Percentiles rank a stretch among this genome's conserved stretches.
Conservation (phyloP, 2,888 invertebrate species). For the Thymelicus sylvestris region DNA sequence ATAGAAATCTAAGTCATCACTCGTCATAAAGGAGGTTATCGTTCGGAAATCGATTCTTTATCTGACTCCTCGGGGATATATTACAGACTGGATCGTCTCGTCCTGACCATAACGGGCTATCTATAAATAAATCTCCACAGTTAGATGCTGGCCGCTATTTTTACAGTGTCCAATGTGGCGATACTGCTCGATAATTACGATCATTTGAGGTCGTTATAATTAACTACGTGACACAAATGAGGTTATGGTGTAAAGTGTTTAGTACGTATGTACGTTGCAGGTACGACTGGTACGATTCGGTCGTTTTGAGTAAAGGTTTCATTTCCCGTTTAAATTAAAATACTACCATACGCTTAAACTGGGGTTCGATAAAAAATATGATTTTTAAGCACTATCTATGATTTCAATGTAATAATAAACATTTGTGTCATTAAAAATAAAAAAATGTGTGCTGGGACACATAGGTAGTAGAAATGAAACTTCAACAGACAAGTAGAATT, state of each 20-base stretch:
- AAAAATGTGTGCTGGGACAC: too few species aligned
- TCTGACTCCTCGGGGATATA: not conserved
- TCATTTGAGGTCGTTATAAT: conserved; percentile 8
- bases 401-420: too few species aligned
- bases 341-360: too few species aligned
- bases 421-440: too few species aligned
- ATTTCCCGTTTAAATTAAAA: too few species aligned
- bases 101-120: conserved; percentile 17
- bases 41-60: not conserved
- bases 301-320: too few species aligned
- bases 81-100: conserved; percentile 19
- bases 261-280: not conserved
- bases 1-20: too few species aligned
- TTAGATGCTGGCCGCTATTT: conserved; percentile 2
- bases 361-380: too few species aligned
- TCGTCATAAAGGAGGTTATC: not conserved
- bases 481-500: too few species aligned
- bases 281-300: too few species aligned
- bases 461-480: too few species aligned
- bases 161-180: not conserved
- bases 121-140: conserved; percentile 24
- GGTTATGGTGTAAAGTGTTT: not conserved
- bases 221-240: conserved; percentile 4
- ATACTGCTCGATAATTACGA: conserved; percentile 2
- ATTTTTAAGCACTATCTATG: too few species aligned